Evolutionary conservation across 2,888 invertebrate genomes (phyloP), one percentile per base, ranked within the genome.

Genomic region (Eumacrocentrus americanus): DNA sequence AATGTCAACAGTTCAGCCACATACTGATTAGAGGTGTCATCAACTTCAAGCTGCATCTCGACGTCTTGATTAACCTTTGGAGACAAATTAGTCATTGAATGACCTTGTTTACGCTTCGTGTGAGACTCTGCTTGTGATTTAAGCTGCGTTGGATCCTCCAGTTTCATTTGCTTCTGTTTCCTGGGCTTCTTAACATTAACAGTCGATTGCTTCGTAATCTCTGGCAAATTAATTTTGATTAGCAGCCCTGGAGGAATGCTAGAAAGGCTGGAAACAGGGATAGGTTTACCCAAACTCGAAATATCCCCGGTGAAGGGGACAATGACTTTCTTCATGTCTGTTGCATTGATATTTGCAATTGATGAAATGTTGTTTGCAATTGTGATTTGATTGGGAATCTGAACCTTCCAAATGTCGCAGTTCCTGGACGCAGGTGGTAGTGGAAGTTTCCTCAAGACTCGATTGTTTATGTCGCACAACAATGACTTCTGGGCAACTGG

Each of bases 221-320:
- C 76, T 0, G 80, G 80, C 5, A 80, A 63, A 64, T 80, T 73
- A 14, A 81, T 80, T 59, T 81, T 81, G 18, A 80, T 79, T 14
- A 81, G 59, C 14, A 80, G 68, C 25, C 80, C 80, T 4, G 80
- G 80, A 9, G 80, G 80, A 52, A 80, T 80, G 57, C 77, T 77
- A 9, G 80, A 75, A 6, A 81, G 66, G 68, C 80, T 80, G 29
- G 79, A 67, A 0, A 81, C 80, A 11, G 79, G 80, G 59, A 80
- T 80, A 1, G 80, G 80, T 23, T 75, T 71, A 3, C 79, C 80
- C 34, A 80, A 67, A 60, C 72, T 76, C 23, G 80, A 72, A 62
- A 80, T 76, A 59, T 80, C 73, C 0, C 77, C 77, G 4, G 79
- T 62, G 62, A 80, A 78, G n/a, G 80, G 80, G 14, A 80, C 47